Evolutionary conservation across 2,888 invertebrate species (phyloP), one percentile per base, ranked within the genome.

Genomic region (Lamproptera curius): DNA sequence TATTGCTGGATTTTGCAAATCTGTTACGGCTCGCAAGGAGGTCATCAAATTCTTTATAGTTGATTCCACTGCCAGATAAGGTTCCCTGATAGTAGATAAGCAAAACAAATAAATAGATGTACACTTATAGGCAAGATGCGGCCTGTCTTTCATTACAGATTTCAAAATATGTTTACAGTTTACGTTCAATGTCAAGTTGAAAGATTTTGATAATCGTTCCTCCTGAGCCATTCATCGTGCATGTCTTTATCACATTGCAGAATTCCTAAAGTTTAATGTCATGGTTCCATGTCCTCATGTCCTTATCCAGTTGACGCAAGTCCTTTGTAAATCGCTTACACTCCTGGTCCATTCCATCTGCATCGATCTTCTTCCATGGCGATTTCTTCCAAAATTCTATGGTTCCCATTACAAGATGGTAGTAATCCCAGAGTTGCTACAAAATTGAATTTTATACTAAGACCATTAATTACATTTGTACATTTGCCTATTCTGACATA

Each of bases 371-470:
- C 67, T 94, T 94, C 98, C 98, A 98, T 0, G 94, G 92, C 0
- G 97, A 97, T 50, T 91, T 94, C 76, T 97, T 97, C 98, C 98
- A 98, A 72, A 95, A 95, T 42, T 94, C 92, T 47, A 98, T 92
- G 47, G 93, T 94, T 1, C 94, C 93, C 65, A 91, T 90, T 15
- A 97, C 94, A 26, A 97, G 91, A 55, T 90, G 89, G 34, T 94
- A 92, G 71, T 95, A 97, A 78, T 98, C 97, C 98, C 98, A 98
- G 16, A 97, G 88, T 67, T 92, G 91, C 90, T 94, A 75, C 1
- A 57, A 57, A 28, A 2, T 23, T 4, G 5, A 23, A 6, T 23
- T 23, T 23, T 1, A 20, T 6, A 8, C 2, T 2, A 11, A 34
- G 14, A 34, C 11, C n/a, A 13, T 8, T 34, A n/a, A n/a, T n/a